Percentiles rank a stretch among this genome's conserved stretches.
Evolutionary conservation across 1,140 invertebrate species (phyloP).

Genomic region (Charaxes varanes): DNA sequence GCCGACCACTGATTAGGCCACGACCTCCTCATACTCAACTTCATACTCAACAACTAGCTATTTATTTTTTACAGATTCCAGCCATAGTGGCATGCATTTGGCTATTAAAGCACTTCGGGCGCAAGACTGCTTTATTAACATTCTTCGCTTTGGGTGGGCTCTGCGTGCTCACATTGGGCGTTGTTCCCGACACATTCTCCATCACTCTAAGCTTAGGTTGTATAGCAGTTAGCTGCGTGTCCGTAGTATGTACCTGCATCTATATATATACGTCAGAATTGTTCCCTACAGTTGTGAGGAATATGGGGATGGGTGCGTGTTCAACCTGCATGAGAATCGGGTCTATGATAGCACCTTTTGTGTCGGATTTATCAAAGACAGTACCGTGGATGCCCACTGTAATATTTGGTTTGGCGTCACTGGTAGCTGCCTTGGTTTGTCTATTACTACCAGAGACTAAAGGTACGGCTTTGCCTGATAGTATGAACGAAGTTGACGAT

Average conservation of each 20-base stretch:
- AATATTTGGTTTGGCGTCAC: conserved; percentile 80
- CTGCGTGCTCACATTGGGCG: conserved; percentile 37
- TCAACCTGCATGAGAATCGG: conserved; percentile 81
- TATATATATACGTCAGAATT: conserved; percentile 82
- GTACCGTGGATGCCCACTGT: conserved; percentile 78
- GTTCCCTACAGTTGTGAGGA: conserved; percentile 80
- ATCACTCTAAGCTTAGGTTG: conserved; percentile 48
- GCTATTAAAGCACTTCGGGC: conserved; percentile 40
- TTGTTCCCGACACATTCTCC: conserved; percentile 40
- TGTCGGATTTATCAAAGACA: conserved; percentile 67
- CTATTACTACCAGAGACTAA: conserved; percentile 85
- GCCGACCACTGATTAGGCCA: too few relatives aligned
- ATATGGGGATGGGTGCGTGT: conserved; percentile 78
- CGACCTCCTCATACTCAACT: too few relatives aligned
- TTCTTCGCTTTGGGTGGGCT: conserved; percentile 39
- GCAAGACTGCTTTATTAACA: conserved; percentile 30
- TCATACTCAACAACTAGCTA: background rate
- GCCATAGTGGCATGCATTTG: conserved; percentile 44
- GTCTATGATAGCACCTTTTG: conserved; percentile 79
- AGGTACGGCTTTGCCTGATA: conserved; percentile 82
- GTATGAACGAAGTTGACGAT: conserved; percentile 76
- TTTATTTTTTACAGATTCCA: conserved; percentile 40
- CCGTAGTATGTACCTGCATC: conserved; percentile 77
- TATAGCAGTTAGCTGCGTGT: conserved; percentile 79
- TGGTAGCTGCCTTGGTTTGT: conserved; percentile 78